phyloP scores from a whole-genome alignment of 1,140 invertebrate genomes.

The Cyphomyrmex costatus region DNA sequence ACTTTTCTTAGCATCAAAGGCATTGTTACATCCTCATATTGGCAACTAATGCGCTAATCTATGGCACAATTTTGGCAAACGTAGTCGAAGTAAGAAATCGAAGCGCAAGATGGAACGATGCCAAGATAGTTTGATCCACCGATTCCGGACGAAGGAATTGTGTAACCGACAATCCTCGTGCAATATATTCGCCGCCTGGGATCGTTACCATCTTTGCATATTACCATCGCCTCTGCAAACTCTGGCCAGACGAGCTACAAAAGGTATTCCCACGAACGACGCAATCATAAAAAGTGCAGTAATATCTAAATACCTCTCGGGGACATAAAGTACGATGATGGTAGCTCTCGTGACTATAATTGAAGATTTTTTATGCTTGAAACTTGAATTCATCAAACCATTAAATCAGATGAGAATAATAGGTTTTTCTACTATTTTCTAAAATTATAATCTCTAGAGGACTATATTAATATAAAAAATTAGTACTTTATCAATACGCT shows the following conservation, averaged over 20 bases:
- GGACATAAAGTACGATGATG: slow-evolving; percentile 1
- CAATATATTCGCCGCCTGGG: slow-evolving; percentile 55
- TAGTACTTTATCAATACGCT: background rate
- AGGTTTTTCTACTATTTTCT: background rate
- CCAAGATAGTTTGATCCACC: slow-evolving; percentile 65
- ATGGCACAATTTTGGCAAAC: slow-evolving; percentile 17
- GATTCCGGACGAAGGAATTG: slow-evolving; percentile 63
- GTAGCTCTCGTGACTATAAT: background rate
- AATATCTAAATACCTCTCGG: slow-evolving; percentile 16
- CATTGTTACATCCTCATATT: background rate
- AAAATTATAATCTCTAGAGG: background rate
- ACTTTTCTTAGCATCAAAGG: background rate
- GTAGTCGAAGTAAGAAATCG: slow-evolving; percentile 28
- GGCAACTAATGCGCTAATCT: slow-evolving; percentile 1
- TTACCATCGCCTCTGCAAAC: slow-evolving; percentile 20
- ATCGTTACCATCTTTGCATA: slow-evolving; percentile 70
- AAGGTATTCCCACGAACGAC: slow-evolving; percentile 19
- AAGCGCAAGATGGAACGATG: slow-evolving; percentile 42
- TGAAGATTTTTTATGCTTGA: background rate
- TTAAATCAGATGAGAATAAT: slow-evolving; percentile 12
- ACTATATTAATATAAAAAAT: background rate
- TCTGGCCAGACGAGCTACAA: background rate
- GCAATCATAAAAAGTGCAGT: slow-evolving; percentile 6
- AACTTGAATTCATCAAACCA: background rate
- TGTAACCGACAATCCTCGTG: slow-evolving; percentile 58